These are phyloP conservation scores for Myotis planiceps DNA, from an alignment of 2,797 vertebrate genomes.

Conservation along the genomic window DNA sequence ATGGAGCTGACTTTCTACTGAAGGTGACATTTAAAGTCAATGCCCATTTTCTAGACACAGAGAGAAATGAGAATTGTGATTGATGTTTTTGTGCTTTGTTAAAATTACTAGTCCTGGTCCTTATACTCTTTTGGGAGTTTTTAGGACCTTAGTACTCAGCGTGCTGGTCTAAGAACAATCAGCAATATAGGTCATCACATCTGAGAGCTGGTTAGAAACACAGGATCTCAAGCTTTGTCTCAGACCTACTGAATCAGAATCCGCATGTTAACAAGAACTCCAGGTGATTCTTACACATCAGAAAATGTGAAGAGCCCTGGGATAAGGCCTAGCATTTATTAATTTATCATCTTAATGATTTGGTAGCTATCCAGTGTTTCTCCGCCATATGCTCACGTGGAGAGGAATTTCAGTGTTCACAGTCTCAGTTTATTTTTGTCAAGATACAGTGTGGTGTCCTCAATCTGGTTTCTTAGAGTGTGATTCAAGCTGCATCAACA, in stretches of 20 bases:
- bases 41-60: background rate
- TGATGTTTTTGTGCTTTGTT: background rate
- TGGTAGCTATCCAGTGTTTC: background rate
- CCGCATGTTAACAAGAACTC: background rate
- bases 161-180: background rate
- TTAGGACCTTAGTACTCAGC: background rate
- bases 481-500: background rate
- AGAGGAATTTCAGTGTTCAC: background rate
- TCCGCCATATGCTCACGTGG: background rate
- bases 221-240: background rate
- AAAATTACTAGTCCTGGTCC: background rate
- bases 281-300: background rate
- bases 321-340: background rate
- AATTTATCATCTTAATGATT: conserved; percentile 5
- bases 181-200: background rate
- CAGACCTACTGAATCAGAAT: background rate
- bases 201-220: background rate
- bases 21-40: background rate
- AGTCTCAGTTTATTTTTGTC: background rate
- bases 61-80: background rate
- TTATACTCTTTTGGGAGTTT: background rate
- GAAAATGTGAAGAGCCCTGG: background rate
- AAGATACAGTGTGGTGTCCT: background rate
- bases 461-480: background rate
- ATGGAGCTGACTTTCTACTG: background rate